Evolutionary conservation across 1,140 invertebrate genomes (phyloP), one percentile per base, ranked within the genome.

Genomic region (Drosophila bocqueti): DNA sequence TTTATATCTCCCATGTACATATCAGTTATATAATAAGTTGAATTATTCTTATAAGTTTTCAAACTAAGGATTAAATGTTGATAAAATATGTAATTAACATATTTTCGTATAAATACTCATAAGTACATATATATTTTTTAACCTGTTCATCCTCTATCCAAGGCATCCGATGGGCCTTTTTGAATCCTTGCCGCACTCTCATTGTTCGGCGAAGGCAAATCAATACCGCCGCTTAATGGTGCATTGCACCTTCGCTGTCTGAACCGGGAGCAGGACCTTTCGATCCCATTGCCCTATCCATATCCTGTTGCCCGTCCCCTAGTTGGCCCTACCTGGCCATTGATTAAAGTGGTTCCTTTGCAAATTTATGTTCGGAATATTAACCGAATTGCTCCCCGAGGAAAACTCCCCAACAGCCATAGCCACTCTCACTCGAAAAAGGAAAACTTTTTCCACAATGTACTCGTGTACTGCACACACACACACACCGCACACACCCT

Each of bases 311-410:
- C 36, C 63, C 34, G 11, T 50, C 11, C n/a, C 71, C 36, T 21
- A 18, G 34, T 57, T 55, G 49, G 49, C 49, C 36, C 79, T 46
- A 68, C 65, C 71, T 85, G 85, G 79, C 81, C 85, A 89, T 89
- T 89, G 85, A 89, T 89, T 89, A 89, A 89, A 89, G 85, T 89
- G 81, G 76, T 90, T 85, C 78, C 71, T 76, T 89, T 90, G 85
- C 86, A 89, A 89, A 89, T 89, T 89, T 89, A 89, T 89, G 85
- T 90, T 81, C 78, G 65, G 89, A 90, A 90, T 89, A 89, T 89
- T 89, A 89, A 89, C 85, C 75, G 77, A 89, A 89, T 89, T 81
- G 85, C 85, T 89, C 85, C 85, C 85, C 78, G 82, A 85, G 85
- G 85, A 89, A 71, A 87, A 89, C 85, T 82, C 85, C 69, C 72